These are phyloP conservation scores for Probaryconus sp. DNA, from an alignment of 1,140 invertebrate genomes.

Conservation along the genomic window DNA sequence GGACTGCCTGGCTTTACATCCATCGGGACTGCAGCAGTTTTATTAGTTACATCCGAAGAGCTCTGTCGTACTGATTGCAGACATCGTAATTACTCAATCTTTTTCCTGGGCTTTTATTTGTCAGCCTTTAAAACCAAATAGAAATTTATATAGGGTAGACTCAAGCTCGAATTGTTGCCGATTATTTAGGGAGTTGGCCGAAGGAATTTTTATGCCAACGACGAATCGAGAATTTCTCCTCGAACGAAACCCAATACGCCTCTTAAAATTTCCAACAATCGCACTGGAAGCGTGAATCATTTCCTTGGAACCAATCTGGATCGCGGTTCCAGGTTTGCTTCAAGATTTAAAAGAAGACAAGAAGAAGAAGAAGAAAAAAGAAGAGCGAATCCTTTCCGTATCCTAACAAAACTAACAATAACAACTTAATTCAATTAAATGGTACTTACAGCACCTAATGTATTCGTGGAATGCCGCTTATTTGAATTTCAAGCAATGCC, in stretches of 20 bases:
- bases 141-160: slow-evolving; percentile 56
- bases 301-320: no score
- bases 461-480: slow-evolving; percentile 25
- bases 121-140: slow-evolving; percentile 31
- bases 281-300: no score
- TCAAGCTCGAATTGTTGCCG: not conserved
- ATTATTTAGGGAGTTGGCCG: no score
- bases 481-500: slow-evolving; percentile 32
- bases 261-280: no score
- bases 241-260: no score
- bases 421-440: slow-evolving; percentile 34
- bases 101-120: slow-evolving; percentile 52
- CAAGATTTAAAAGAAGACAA: no score
- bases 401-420: not conserved
- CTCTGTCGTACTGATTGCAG: slow-evolving; percentile 61
- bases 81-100: slow-evolving; percentile 59
- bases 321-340: no score
- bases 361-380: no score
- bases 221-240: no score
- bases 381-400: no score
- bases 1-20: slow-evolving; percentile 47
- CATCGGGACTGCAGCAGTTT: slow-evolving; percentile 49
- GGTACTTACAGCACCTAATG: slow-evolving; percentile 18
- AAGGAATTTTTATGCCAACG: no score
- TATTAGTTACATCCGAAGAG: slow-evolving; percentile 49